phyloP scores from a whole-genome alignment of 2,113 vertebrate species.

The Irena cyanogastra region DNA sequence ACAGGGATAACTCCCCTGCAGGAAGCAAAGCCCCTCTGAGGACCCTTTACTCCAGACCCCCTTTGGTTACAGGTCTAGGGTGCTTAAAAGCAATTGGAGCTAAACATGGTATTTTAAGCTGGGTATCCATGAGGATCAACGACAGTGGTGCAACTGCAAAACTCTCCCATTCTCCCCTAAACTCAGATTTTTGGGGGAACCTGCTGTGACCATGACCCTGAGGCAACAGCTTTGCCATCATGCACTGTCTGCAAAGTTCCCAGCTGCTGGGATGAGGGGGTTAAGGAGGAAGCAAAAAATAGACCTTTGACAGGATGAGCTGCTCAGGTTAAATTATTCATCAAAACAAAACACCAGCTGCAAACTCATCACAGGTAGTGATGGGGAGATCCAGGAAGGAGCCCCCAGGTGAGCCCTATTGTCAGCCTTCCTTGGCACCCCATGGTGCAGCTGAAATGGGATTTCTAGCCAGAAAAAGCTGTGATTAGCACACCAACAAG shows the following conservation, averaged over 20 bases:
- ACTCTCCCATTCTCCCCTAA: not conserved
- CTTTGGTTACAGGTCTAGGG: not conserved
- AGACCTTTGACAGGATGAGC: not conserved
- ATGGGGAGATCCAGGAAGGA: not conserved
- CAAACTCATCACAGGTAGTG: not conserved
- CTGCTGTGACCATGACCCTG: not conserved
- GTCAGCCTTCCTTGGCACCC: not conserved
- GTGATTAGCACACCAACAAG: not conserved
- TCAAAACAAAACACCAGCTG: not conserved
- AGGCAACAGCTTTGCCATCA: not conserved
- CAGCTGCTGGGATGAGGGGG: not conserved
- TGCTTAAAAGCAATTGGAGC: not conserved
- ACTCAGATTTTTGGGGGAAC: not conserved
- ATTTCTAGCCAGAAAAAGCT: not conserved
- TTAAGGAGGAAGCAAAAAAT: not conserved
- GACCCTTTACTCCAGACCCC: not conserved
- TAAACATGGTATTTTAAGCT: not conserved
- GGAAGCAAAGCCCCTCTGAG: not conserved
- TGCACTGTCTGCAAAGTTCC: not conserved
- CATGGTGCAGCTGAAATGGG: rapidly evolving
- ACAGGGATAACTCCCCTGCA: not conserved
- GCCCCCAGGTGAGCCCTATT: not conserved
- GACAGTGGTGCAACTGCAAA: not conserved
- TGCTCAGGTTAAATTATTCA: not conserved
- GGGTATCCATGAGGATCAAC: not conserved